These are phyloP conservation scores for Thunnus maccoyii DNA, from an alignment of 2,113 vertebrate species.

Conservation along the genomic window DNA sequence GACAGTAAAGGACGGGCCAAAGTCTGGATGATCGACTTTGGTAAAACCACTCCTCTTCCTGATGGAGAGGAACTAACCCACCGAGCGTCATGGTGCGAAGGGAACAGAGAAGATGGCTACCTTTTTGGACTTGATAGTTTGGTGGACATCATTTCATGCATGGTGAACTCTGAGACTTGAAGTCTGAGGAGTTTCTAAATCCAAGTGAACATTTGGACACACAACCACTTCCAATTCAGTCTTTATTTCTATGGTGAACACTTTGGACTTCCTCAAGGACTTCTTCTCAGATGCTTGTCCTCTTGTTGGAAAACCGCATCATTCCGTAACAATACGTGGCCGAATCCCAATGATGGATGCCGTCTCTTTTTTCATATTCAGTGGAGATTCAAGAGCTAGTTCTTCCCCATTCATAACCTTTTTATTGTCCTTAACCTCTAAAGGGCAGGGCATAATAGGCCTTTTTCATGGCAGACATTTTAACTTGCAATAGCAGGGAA, in stretches of 20 bases:
- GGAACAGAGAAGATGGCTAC: constrained; percentile 98
- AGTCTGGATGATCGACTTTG: constrained; percentile 99
- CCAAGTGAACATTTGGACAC: constrained; percentile 47
- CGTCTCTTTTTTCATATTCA: background rate
- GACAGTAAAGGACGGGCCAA: constrained; percentile 94
- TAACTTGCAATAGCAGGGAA: constrained; percentile 4
- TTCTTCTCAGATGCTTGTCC: constrained; percentile 15
- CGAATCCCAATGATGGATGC: constrained; percentile 2
- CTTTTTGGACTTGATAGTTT: constrained; percentile 95
- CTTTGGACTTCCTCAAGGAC: constrained; percentile 36
- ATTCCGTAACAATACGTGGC: constrained; percentile 5
- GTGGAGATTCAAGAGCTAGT: background rate
- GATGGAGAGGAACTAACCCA: constrained; percentile 93
- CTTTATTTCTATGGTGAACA: constrained; percentile 35
- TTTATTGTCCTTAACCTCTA: background rate
- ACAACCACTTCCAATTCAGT: constrained; percentile 48
- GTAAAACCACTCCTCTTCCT: constrained; percentile 94
- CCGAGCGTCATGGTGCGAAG: constrained; percentile 91
- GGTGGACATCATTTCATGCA: constrained; percentile 91
- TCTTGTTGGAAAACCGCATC: constrained; percentile 33
- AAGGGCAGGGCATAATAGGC: background rate
- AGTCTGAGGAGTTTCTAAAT: constrained; percentile 5
- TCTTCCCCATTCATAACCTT: background rate
- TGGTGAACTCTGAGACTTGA: constrained; percentile 82
- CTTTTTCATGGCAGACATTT: constrained; percentile 28